A percentile compares a stretch with the other conserved stretches of the same genome.
These are phyloP conservation scores for Amphilophus citrinellus DNA, from an alignment of 2,113 vertebrate genomes.

Conservation along the genomic window DNA sequence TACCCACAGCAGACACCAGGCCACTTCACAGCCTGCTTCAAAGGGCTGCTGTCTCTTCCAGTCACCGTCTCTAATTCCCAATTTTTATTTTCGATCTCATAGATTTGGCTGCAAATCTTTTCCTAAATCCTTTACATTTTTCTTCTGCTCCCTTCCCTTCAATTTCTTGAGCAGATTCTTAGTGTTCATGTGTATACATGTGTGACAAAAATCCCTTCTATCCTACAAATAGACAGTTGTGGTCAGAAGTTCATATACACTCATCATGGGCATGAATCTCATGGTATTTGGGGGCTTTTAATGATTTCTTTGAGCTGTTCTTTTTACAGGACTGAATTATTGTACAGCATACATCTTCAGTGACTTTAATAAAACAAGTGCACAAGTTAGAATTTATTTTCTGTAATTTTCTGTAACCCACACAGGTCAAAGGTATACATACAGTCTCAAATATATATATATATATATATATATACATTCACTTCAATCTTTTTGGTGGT, in stretches of 20 bases:
- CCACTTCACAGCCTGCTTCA: constrained; percentile 59
- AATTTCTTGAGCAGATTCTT: background rate
- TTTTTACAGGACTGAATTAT: too few species aligned
- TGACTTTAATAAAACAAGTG: too few species aligned
- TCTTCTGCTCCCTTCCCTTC: background rate
- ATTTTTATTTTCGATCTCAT: background rate
- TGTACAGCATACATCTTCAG: too few species aligned
- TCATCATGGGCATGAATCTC: fast-evolving
- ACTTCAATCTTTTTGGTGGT: too few species aligned
- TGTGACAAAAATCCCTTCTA: background rate
- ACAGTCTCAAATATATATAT: too few species aligned
- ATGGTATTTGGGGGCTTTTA: too few species aligned
- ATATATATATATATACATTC: too few species aligned
- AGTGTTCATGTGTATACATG: background rate
- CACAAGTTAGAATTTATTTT: too few species aligned
- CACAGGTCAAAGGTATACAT: too few species aligned
- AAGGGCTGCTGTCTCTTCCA: constrained; percentile 44
- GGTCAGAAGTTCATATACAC: background rate
- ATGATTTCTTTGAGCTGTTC: too few species aligned
- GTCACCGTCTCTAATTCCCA: constrained; percentile 4
- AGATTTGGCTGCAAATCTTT: constrained; percentile 13
- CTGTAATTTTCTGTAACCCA: too few species aligned
- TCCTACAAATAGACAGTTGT: background rate
- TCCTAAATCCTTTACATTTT: constrained; percentile 6
- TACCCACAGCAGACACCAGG: constrained; percentile 38